phyloP scores from a whole-genome alignment of 2,888 invertebrate species.

The Ormyrus rosae region DNA sequence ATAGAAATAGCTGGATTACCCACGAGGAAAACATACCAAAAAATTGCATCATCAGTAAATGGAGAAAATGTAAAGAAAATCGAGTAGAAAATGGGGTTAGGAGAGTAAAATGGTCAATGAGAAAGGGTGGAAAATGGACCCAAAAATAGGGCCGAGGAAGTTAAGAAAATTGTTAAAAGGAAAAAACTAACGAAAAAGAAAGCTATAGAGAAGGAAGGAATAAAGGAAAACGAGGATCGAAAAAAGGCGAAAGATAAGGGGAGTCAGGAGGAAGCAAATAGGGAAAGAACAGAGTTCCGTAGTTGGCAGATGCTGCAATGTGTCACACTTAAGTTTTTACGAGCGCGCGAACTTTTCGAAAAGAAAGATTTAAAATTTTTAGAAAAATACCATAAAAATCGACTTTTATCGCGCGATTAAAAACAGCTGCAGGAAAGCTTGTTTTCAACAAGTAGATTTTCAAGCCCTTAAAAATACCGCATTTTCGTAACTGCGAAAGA shows the following conservation, averaged over 20 bases:
- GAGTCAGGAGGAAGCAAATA: slow-evolving; percentile 16
- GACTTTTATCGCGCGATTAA: too few species aligned
- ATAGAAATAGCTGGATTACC: background rate
- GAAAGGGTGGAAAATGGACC: slow-evolving; percentile 2
- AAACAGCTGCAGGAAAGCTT: too few species aligned
- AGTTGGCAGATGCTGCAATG: slow-evolving; percentile 34
- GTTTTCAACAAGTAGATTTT: too few species aligned
- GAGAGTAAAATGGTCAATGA: background rate
- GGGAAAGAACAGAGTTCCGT: background rate
- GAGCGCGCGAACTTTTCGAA: slow-evolving; percentile 18
- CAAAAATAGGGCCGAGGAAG: slow-evolving; percentile 12
- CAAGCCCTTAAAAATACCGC: too few species aligned
- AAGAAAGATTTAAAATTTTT: too few species aligned
- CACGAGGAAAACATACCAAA: background rate
- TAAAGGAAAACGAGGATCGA: background rate
- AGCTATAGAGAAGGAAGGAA: background rate
- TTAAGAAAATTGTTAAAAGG: background rate
- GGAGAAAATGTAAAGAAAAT: background rate
- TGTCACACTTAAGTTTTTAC: slow-evolving; percentile 48
- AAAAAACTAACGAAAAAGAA: background rate
- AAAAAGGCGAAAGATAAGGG: background rate
- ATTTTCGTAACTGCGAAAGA: too few species aligned
- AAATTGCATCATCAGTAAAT: background rate
- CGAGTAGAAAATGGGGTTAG: background rate
- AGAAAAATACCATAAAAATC: too few species aligned